Conservation (phyloP, 2,888 invertebrate species). For the Caenorhabditis zanzibari region DNA sequence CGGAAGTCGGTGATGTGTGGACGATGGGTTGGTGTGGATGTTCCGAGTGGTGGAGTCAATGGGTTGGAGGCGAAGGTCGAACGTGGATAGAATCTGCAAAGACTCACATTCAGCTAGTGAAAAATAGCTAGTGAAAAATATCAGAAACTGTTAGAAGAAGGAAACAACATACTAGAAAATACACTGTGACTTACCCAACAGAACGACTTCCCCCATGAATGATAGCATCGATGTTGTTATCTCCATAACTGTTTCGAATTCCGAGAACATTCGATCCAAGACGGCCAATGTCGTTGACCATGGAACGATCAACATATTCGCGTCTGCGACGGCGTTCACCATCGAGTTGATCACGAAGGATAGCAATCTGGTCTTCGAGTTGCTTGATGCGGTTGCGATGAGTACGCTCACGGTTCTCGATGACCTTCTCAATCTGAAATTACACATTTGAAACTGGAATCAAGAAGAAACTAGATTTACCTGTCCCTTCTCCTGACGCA, state of each 20-base stretch:
- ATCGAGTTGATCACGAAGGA: constrained; percentile 82
- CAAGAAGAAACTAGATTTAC: constrained; percentile 32
- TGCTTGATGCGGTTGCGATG: constrained; percentile 81
- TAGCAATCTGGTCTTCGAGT: constrained; percentile 80
- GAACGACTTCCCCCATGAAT: constrained; percentile 70
- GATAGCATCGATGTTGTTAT: constrained; percentile 75
- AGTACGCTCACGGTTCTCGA: constrained; percentile 82
- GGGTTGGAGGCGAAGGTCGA: constrained; percentile 83
- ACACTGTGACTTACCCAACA: background rate
- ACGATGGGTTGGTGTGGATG: constrained; percentile 81
- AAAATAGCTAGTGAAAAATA: constrained; percentile 10
- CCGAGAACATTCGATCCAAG: constrained; percentile 77
- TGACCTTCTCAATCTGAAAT: constrained; percentile 81
- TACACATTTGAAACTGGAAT: background rate
- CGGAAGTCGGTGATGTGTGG: constrained; percentile 64
- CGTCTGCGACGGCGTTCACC: constrained; percentile 79
- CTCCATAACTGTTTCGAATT: constrained; percentile 73
- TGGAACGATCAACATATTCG: constrained; percentile 78
- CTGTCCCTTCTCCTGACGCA: constrained; percentile 82
- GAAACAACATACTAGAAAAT: background rate
- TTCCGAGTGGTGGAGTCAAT: constrained; percentile 82
- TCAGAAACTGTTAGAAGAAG: constrained; percentile 33
- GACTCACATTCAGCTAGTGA: constrained; percentile 14
- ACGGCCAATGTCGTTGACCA: constrained; percentile 80
- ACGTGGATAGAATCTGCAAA: constrained; percentile 70